Evolutionary conservation across 1,140 invertebrate genomes (phyloP), one percentile per base, ranked within the genome.

Genomic region (Holotrichia oblita): DNA sequence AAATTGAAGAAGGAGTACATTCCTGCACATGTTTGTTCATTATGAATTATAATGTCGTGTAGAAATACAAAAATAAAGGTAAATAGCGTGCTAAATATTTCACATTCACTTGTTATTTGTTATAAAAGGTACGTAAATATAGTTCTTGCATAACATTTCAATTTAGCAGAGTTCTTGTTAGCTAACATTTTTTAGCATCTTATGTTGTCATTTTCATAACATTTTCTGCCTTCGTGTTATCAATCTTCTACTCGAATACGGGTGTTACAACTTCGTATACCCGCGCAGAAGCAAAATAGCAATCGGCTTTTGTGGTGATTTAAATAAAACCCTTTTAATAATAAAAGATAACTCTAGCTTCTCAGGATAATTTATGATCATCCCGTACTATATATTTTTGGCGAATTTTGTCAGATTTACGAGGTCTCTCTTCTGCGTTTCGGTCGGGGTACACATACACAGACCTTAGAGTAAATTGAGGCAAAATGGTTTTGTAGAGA

Each of bases 281-380:
- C 14, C 48, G 27, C 14, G 6, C 6, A 17, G 48, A 6, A 55
- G 48, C 64, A 40, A 72, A 72, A 72, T 72, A 72, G 64, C 24
- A 72, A 72, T 34, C 34, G 24, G 64, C 24, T 34, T n/a, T 72
- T 40, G 24, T 10, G 64, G 64, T 40, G 64, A 72, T 72, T 72
- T 72, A 72, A 72, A 72, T 72, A 72, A 72, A 72, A n/a, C 64
- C 64, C 64, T 40, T 72, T 72, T 72, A 72, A 72, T 72, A 55
- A 72, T 72, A 72, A 72, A 27, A 72, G 64, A 72, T 72, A 72
- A 72, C 64, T 40, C 64, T 40, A 40, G 64, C 64, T 55, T 55
- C 22, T 27, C 64, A 22, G 24, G 24, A n/a, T 72, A 72, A 72
- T 72, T 72, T 72, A 72, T 72, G 64, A 72, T 72, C 64, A 72